phyloP scores from a whole-genome alignment of 2,888 invertebrate genomes.

The Calliphora vomitoria region DNA sequence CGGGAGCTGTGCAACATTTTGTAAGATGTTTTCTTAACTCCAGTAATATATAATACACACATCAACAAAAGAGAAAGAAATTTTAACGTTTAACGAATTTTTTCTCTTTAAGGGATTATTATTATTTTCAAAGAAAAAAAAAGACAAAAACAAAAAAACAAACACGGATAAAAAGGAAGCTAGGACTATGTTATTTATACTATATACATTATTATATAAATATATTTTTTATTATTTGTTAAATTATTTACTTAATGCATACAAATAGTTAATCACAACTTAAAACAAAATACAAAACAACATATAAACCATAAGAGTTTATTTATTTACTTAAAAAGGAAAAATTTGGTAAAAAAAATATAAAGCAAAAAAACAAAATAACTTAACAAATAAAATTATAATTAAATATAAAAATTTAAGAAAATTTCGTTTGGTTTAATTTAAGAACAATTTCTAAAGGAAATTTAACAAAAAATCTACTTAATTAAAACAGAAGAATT shows the following conservation, averaged over 20 bases:
- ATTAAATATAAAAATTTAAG: not conserved
- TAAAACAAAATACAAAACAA: slow-evolving; percentile 18
- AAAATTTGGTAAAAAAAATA: not conserved
- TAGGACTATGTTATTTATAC: slow-evolving; percentile 38
- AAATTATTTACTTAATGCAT: slow-evolving; percentile 33
- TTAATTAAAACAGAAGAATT: not conserved
- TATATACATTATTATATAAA: slow-evolving; percentile 31
- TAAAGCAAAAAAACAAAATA: slow-evolving; percentile 2
- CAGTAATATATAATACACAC: not conserved
- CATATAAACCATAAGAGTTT: slow-evolving; percentile 40
- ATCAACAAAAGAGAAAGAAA: not conserved
- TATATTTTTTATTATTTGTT: slow-evolving; percentile 35
- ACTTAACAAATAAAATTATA: slow-evolving; percentile 27
- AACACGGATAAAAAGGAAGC: not conserved
- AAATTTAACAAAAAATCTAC: slow-evolving; percentile 7
- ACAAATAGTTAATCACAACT: slow-evolving; percentile 30
- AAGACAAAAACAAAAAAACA: too few relatives aligned
- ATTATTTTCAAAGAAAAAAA: not conserved
- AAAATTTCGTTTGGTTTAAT: not conserved
- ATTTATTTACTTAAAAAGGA: slow-evolving; percentile 47
- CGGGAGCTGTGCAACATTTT: not conserved
- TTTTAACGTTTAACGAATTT: slow-evolving; percentile 21
- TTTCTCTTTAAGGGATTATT: slow-evolving; percentile 13
- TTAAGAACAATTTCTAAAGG: not conserved
- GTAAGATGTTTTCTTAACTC: slow-evolving; percentile 1